Percentiles rank a stretch among this genome's conserved stretches.
Conservation (phyloP, 2,797 vertebrate genomes). For the Dipus sagitta region DNA sequence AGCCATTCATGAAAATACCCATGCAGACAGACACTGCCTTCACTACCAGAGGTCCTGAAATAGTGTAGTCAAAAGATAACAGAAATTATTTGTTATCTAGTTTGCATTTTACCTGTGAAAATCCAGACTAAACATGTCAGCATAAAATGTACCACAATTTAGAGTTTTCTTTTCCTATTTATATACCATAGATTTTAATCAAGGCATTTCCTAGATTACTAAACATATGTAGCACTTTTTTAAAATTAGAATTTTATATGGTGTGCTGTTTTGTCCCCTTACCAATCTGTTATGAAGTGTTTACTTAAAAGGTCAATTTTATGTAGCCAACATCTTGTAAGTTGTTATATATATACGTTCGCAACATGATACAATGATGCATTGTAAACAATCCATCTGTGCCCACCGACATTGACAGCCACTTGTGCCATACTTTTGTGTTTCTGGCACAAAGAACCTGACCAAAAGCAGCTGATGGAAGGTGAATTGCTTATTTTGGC, state of each 20-base stretch:
- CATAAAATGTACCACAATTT: neutral
- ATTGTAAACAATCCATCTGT: conserved; percentile 36
- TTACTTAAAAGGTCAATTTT: conserved; percentile 55
- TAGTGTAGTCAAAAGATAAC: neutral
- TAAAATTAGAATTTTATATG: conserved; percentile 34
- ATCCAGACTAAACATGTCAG: neutral
- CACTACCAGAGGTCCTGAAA: neutral
- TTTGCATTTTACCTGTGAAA: conserved; percentile 17
- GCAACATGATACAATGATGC: neutral
- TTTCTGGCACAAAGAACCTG: too few species aligned
- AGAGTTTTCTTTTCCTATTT: neutral
- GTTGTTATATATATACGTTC: conserved; percentile 10
- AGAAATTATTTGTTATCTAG: neutral
- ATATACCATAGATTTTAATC: neutral
- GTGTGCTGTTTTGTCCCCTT: conserved; percentile 40
- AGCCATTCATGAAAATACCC: conserved; percentile 27
- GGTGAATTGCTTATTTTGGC: too few species aligned
- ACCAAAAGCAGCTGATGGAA: too few species aligned
- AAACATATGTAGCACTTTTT: neutral
- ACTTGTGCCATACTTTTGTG: too few species aligned
- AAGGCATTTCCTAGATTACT: neutral
- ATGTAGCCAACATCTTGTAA: neutral
- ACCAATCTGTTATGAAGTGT: neutral
- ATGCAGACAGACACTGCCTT: neutral
- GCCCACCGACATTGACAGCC: neutral